phyloP scores from a whole-genome alignment of 2,113 vertebrate genomes.

The Synchiropus splendidus region DNA sequence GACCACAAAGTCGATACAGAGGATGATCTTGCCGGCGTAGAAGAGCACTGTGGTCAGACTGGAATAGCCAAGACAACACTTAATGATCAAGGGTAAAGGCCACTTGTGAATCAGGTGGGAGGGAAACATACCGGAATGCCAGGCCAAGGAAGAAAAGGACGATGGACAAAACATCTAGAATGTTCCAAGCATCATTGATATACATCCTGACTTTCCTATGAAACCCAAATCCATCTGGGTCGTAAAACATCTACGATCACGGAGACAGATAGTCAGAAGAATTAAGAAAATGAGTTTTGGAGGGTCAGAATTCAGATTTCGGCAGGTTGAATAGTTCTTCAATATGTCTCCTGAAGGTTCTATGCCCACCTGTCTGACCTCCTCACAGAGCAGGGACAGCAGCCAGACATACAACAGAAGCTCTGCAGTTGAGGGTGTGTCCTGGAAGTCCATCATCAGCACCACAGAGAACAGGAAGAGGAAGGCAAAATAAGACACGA shows the following conservation, averaged over 20 bases:
- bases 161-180: constrained; percentile 81
- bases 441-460: constrained; percentile 89
- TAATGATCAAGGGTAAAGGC: constrained; percentile 9
- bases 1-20: constrained; percentile 88
- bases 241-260: constrained; percentile 69
- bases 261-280: constrained; percentile 8
- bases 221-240: constrained; percentile 73
- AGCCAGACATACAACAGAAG: constrained; percentile 85
- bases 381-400: constrained; percentile 82
- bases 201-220: constrained; percentile 73
- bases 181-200: constrained; percentile 87
- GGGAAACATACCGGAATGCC: constrained; percentile 70
- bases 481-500: constrained; percentile 85
- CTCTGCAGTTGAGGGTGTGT: constrained; percentile 70
- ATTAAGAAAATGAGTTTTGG: too few species aligned
- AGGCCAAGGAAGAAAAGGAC: constrained; percentile 77
- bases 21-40: constrained; percentile 79
- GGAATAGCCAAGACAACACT: too few species aligned
- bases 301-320: too few species aligned
- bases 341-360: too few species aligned
- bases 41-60: constrained; percentile 72
- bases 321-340: too few species aligned
- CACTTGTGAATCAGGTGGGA: neutral
- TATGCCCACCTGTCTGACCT: constrained; percentile 86
- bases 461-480: constrained; percentile 85